phyloP scores from a whole-genome alignment of 2,113 vertebrate species.

The Neolamprologus devosi region DNA sequence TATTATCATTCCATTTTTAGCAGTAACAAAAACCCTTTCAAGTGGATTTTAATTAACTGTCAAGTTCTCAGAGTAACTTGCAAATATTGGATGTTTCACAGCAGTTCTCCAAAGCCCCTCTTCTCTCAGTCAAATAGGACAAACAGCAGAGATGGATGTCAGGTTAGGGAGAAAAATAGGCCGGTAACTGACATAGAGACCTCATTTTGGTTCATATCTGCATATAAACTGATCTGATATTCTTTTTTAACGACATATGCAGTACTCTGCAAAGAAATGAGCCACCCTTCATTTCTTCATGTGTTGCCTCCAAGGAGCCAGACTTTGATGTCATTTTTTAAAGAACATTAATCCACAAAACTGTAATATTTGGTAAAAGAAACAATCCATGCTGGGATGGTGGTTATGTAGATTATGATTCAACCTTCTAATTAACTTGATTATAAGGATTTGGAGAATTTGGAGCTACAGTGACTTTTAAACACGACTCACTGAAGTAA shows the following conservation, averaged over 20 bases:
- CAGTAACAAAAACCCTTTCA: not conserved
- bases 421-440: not conserved
- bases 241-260: not conserved
- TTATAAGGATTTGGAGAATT: not conserved
- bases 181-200: not conserved
- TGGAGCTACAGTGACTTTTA: not conserved
- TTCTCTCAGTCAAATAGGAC: not conserved
- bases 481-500: not conserved
- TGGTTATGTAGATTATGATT: not conserved
- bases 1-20: not conserved
- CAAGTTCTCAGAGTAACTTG: not conserved
- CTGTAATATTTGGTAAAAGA: not conserved
- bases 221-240: not conserved
- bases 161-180: not conserved
- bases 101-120: not conserved
- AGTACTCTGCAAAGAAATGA: not conserved
- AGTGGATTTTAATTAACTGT: not conserved
- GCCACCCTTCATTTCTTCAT: not conserved
- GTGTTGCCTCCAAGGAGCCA: not conserved
- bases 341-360: not conserved
- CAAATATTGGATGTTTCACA: not conserved
- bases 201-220: not conserved
- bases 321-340: not conserved
- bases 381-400: not conserved
- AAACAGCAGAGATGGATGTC: not conserved